These are phyloP conservation scores for Brachionus plicatilis DNA, from an alignment of 1,140 invertebrate genomes.

Conservation along the genomic window DNA sequence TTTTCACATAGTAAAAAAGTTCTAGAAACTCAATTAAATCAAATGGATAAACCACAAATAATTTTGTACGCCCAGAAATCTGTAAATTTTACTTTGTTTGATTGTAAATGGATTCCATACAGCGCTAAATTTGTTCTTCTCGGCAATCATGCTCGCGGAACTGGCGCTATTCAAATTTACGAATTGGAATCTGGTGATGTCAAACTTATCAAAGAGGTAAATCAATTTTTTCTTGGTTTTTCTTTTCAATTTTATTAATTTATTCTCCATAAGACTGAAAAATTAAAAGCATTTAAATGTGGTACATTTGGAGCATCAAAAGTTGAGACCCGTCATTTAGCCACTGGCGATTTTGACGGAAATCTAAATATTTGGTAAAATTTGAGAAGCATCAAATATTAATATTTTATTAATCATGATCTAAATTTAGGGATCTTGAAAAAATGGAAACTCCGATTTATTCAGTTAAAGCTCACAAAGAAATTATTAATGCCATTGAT, in stretches of 20 bases:
- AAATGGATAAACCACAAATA: slow-evolving; percentile 56
- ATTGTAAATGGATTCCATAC: slow-evolving; percentile 86
- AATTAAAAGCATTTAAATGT: slow-evolving; percentile 79
- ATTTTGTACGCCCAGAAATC: slow-evolving; percentile 77
- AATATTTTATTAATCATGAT: slow-evolving; percentile 5
- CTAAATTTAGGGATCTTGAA: slow-evolving; percentile 67
- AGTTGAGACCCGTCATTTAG: slow-evolving; percentile 70
- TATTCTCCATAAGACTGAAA: slow-evolving; percentile 60
- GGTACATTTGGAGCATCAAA: slow-evolving; percentile 79
- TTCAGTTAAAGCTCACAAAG: slow-evolving; percentile 72
- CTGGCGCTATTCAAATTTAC: slow-evolving; percentile 79
- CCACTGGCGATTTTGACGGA: slow-evolving; percentile 85
- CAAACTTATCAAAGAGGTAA: slow-evolving; percentile 65
- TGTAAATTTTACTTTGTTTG: slow-evolving; percentile 78
- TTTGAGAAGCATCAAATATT: too few relatives aligned
- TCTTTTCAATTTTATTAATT: neutral
- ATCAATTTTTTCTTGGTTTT: neutral
- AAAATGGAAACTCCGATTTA: slow-evolving; percentile 68
- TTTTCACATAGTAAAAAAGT: neutral
- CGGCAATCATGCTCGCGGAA: slow-evolving; percentile 74
- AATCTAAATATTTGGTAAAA: slow-evolving; percentile 67
- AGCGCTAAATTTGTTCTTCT: slow-evolving; percentile 82
- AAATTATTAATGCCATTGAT: slow-evolving; percentile 86
- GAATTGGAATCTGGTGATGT: slow-evolving; percentile 69
- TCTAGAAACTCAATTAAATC: neutral